Conservation (phyloP, 2,888 invertebrate genomes). For the Hirtodrosophila duncani region DNA sequence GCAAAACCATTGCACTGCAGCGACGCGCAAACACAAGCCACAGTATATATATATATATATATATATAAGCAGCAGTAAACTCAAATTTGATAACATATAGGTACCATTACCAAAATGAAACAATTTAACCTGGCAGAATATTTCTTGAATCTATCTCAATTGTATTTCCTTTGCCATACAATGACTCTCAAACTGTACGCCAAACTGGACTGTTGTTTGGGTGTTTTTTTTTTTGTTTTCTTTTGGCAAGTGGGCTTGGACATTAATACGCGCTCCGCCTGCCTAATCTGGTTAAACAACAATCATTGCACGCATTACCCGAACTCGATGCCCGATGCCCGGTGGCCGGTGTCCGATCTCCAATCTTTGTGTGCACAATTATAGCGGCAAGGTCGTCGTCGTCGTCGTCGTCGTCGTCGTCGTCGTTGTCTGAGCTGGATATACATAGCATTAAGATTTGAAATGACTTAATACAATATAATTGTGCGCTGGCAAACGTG, state of each 20-base stretch:
- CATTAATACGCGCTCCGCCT: too few relatives aligned
- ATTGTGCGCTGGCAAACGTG: slow-evolving; percentile 32
- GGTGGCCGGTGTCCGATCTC: background rate
- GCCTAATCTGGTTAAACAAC: slow-evolving; percentile 51
- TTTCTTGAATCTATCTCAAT: too few relatives aligned
- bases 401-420: slow-evolving; percentile 17
- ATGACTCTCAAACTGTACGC: slow-evolving; percentile 25
- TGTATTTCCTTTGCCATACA: too few relatives aligned
- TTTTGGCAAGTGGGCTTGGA: too few relatives aligned
- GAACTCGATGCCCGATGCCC: background rate
- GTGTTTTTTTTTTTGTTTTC: too few relatives aligned
- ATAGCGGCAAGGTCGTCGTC: slow-evolving; percentile 56
- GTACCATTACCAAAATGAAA: too few relatives aligned
- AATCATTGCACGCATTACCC: slow-evolving; percentile 45
- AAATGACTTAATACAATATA: slow-evolving; percentile 58
- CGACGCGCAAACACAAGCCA: too few relatives aligned
- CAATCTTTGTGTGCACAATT: slow-evolving; percentile 36
- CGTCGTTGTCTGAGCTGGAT: background rate
- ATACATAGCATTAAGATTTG: slow-evolving; percentile 43
- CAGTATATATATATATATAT: too few relatives aligned
- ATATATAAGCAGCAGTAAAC: too few relatives aligned
- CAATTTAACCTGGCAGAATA: too few relatives aligned
- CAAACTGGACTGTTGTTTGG: background rate
- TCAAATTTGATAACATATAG: too few relatives aligned
- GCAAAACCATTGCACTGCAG: too few relatives aligned